Evolutionary conservation across 2,113 vertebrate genomes (phyloP), one percentile per base, ranked within the genome.

Genomic region (Carlito syrichta): DNA sequence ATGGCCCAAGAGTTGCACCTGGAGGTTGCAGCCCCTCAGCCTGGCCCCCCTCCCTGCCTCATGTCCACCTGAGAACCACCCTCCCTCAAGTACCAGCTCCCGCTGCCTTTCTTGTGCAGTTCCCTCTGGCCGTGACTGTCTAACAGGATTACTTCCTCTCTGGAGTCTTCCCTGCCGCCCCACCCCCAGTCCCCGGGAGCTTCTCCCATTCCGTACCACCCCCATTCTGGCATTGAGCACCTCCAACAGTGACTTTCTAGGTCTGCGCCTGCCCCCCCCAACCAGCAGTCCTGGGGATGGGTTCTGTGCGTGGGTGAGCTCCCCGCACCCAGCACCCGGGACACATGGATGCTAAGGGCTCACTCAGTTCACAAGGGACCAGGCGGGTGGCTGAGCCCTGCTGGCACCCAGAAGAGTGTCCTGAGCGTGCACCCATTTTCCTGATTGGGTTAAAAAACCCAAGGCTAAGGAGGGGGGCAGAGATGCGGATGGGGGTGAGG

Each of bases 31-130:
- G 45, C 16, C 14, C n/a, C n/a, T 71, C 22, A 32, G 76, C 50
- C 68, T n/a, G 17, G 82, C 14, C 3, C 27, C 38, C 69, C 19
- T 56, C 9, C 50, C 27, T 17, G 13, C n/a, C 69, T 63, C 58
- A 20, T 2, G 12, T 38, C 74, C 16, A 0, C 4, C 32, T 11
- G 2, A 38, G 1, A n/a, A 20, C 8, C 40, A 30, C 63, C 10
- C 38, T n/a, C 32, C 66, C 8, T 13, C 16, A 25, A 23, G 14
- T 11, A 38, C 30, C 60, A 7, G 1, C n/a, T 35, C n/a, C 54
- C 66, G 27, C 10, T 13, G 23, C 54, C 38, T 58, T 32, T 58
- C 11, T 11, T 2, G 7, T 19, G 27, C 30, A 1, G 5, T 45
- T 58, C 27, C 4, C 38, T 74, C 40, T n/a, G 14, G 6, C 68